A percentile compares a stretch with the other conserved stretches of the same genome.
phyloP scores from a whole-genome alignment of 2,113 vertebrate genomes.

The Indri indri region DNA sequence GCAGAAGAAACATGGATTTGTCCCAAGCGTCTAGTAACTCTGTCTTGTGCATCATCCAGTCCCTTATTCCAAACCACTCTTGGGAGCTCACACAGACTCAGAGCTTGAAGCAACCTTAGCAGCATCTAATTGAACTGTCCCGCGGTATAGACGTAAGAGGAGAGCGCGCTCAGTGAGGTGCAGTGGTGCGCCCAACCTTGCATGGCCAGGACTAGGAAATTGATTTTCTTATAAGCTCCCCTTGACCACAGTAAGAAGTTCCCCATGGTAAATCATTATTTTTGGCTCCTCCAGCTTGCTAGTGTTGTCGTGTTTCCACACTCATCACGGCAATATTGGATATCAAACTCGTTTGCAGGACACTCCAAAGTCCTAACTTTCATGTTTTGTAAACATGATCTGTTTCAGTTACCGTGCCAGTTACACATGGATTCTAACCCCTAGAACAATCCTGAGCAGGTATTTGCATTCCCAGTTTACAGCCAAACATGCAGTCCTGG shows the following conservation, averaged over 20 bases:
- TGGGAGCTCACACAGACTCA: not conserved
- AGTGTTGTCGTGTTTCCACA: not conserved
- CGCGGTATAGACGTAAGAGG: accelerated
- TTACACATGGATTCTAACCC: not conserved
- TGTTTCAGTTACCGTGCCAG: accelerated
- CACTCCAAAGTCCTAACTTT: not conserved
- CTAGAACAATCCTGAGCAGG: not conserved
- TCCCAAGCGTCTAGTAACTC: not conserved
- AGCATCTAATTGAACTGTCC: not conserved
- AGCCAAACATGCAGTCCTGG: not conserved
- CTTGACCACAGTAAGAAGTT: not conserved
- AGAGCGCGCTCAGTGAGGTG: not conserved
- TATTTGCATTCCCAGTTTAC: not conserved
- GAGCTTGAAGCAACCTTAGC: not conserved
- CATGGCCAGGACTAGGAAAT: not conserved
- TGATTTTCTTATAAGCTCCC: not conserved
- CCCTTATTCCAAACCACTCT: not conserved
- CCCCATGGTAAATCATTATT: accelerated
- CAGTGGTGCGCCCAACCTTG: accelerated
- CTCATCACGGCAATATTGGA: conserved; percentile 20
- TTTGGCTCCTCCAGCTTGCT: not conserved
- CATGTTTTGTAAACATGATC: accelerated
- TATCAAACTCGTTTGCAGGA: not conserved
- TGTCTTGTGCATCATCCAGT: not conserved
- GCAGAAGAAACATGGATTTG: not conserved